Percentiles rank a stretch among this genome's conserved stretches.
Evolutionary conservation across 1,140 invertebrate genomes (phyloP).

Genomic region (Condylostylus longicornis): DNA sequence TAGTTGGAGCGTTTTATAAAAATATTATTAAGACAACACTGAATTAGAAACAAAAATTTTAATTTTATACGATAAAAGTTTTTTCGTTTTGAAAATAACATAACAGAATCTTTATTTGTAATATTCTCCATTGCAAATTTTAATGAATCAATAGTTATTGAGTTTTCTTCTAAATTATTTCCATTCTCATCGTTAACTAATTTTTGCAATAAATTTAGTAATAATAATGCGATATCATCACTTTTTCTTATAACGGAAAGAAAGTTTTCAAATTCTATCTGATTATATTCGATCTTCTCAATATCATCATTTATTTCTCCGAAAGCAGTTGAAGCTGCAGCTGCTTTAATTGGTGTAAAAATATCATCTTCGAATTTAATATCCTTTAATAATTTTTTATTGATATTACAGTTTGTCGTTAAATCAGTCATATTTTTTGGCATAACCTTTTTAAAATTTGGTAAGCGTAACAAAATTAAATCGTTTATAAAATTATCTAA

Average conservation of each 20-base stretch:
- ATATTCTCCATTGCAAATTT: constrained; percentile 24
- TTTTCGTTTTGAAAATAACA: background rate
- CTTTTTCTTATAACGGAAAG: constrained; percentile 13
- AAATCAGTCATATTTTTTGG: too few relatives aligned
- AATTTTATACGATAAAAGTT: constrained; percentile 24
- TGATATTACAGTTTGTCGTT: too few relatives aligned
- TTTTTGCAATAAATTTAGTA: constrained; percentile 19
- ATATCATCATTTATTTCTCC: too few relatives aligned
- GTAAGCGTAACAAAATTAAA: too few relatives aligned
- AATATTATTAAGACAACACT: constrained; percentile 22
- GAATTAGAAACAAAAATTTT: constrained; percentile 20
- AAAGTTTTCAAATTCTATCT: constrained; percentile 13
- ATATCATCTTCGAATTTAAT: too few relatives aligned
- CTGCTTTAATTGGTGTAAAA: too few relatives aligned
- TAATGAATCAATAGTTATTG: constrained; percentile 18
- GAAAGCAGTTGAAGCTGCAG: too few relatives aligned
- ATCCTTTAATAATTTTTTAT: too few relatives aligned
- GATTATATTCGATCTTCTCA: too few relatives aligned
- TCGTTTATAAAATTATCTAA: too few relatives aligned
- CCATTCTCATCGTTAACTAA: constrained; percentile 19
- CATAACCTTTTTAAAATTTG: too few relatives aligned
- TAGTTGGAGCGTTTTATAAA: background rate
- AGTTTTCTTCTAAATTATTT: constrained; percentile 9
- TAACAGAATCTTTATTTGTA: constrained; percentile 5
- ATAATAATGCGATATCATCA: constrained; percentile 22